Evolutionary conservation across 2,797 vertebrate species (phyloP).

Genomic region (Mallotus villosus): DNA sequence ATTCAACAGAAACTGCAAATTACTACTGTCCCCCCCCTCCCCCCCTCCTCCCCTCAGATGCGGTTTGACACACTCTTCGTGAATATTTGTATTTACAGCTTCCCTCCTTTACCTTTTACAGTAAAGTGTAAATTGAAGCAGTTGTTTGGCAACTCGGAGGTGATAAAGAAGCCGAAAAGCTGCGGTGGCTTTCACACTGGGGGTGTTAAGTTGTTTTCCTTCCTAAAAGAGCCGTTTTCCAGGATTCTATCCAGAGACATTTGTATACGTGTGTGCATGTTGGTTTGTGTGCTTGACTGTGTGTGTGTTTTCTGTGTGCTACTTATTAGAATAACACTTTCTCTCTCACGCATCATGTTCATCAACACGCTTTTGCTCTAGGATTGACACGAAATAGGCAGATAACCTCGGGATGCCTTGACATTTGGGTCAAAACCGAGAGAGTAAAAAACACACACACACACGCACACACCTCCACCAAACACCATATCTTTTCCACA

Average conservation of each 20-base stretch:
- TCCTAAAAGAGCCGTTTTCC: neutral
- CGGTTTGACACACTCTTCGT: slow-evolving; percentile 43
- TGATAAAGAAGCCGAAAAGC: slow-evolving; percentile 50
- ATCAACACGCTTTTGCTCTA: neutral
- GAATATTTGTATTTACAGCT: slow-evolving; percentile 61
- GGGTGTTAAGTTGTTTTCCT: slow-evolving; percentile 4
- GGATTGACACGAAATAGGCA: too few species aligned
- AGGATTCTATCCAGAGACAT: neutral
- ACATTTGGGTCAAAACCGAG: slow-evolving; percentile 12
- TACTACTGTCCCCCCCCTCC: slow-evolving; percentile 19
- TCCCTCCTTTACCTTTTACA: slow-evolving; percentile 53
- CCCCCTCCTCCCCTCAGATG: too few species aligned
- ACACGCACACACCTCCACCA: neutral
- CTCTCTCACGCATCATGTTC: neutral
- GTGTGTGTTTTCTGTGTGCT: neutral
- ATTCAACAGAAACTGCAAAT: slow-evolving; percentile 29
- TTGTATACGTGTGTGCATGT: slow-evolving; percentile 22
- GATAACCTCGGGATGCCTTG: neutral
- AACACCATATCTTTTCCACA: neutral
- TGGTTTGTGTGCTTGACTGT: slow-evolving; percentile 19
- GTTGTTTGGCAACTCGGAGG: slow-evolving; percentile 63
- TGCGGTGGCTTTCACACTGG: slow-evolving; percentile 40
- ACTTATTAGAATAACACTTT: neutral
- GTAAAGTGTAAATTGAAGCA: slow-evolving; percentile 64
- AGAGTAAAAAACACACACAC: neutral